Base-by-base conservation (phyloP, 2,888 invertebrate genomes). In the Dasysyrphus tricinctus region DNA sequence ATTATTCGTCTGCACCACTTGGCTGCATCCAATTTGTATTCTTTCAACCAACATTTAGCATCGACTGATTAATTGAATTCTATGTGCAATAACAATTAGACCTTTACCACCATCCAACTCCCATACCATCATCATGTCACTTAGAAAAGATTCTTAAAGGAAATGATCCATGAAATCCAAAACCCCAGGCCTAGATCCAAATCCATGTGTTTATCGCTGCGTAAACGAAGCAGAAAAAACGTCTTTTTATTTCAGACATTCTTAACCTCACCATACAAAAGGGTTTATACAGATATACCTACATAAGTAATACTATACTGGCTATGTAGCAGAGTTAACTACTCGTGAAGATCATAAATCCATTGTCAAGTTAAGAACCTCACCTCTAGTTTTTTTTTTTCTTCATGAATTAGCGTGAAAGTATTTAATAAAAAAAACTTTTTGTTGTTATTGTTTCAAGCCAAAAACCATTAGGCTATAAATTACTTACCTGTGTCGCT, bases 271-370 rank as follows among this genome's bases (percentile, higher is more conserved):
- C 37, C 3, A 24, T 3, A 6, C 7, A 0, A 37, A 19, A 67
- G 5, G 32, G 24, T 39, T 24, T 29, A 9, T 37, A 51, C 3
- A 24, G 24, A 1, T 24, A 3, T 24, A 24, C 6, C 44, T 6
- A 19, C 5, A 34, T 19, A 57, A 11, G 16, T 39, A 7, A 3
- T 12, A 39, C 7, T 19, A 39, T 19, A 16, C 12, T 49, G 34
- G 1, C 24, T 37, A 51, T 39, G 37, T 59, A 16, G n/a, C 70
- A 79, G 63, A 84, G 51, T 84, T 76, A 84, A 76, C 84, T 54
- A 84, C 72, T 80, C 84, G 80, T 84, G 84, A 84, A 80, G 80
- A 84, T 80, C 84, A 84, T 84, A 84, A 84, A 84, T 84, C 59
- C 51, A 59, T 32, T 76, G 59, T 76, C 72, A 76, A 72, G 63